Conservation (phyloP, 2,113 vertebrate genomes). For the Nyctibius bracteatus region DNA sequence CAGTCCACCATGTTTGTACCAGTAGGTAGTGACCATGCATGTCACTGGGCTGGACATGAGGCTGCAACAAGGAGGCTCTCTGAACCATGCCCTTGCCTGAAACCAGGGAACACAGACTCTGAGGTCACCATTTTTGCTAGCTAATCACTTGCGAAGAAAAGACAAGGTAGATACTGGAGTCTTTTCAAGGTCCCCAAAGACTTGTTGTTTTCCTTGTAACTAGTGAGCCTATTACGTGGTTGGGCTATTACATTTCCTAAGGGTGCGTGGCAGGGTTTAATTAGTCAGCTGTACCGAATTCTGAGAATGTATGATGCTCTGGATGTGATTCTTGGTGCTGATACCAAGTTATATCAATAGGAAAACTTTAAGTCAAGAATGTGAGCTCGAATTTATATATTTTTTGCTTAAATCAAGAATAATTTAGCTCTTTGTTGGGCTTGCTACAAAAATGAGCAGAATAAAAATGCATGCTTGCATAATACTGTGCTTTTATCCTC, state of each 20-base stretch:
- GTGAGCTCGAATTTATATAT: background rate
- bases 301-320: background rate
- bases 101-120: background rate
- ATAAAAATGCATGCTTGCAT: background rate
- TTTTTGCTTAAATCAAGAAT: background rate
- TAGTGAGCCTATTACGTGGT: background rate
- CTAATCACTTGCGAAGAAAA: background rate
- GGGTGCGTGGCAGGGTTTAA: background rate
- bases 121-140: background rate
- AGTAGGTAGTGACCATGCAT: background rate
- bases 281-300: background rate
- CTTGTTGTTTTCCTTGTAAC: background rate
- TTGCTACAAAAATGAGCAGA: background rate
- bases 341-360: background rate
- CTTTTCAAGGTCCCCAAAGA: background rate
- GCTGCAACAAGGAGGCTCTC: background rate
- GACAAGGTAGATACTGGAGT: background rate
- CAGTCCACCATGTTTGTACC: background rate
- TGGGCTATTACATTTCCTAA: background rate
- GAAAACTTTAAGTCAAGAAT: background rate
- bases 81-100: background rate
- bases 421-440: background rate
- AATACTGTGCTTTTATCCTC: background rate
- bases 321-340: rapidly evolving
- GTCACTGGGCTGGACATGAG: background rate